Evolutionary conservation across 2,797 vertebrate species (phyloP).

Genomic region (Carcharodon carcharias): DNA sequence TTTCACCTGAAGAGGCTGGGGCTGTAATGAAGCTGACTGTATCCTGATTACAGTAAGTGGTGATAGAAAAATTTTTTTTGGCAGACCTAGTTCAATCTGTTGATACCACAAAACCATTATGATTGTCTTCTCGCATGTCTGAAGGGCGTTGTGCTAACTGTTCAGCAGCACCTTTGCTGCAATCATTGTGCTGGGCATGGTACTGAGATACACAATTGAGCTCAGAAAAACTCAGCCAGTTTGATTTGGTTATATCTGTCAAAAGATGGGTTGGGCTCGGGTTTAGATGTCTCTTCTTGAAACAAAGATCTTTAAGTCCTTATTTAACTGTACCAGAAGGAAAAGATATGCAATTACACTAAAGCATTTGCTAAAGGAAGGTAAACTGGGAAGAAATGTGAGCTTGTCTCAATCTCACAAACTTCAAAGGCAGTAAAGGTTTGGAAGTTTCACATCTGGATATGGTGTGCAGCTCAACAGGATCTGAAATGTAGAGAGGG

Average conservation of each 20-base stretch:
- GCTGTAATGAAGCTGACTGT: conserved; percentile 45
- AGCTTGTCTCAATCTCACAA: background rate
- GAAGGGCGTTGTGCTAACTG: background rate
- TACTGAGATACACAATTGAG: background rate
- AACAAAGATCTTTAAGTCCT: background rate
- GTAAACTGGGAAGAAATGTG: background rate
- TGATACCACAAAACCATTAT: background rate
- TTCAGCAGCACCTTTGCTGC: background rate
- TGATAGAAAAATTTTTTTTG: background rate
- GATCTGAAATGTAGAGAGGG: background rate
- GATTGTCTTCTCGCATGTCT: background rate
- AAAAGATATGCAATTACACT: background rate
- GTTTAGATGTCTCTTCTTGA: background rate
- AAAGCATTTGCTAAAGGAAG: background rate
- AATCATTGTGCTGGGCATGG: background rate
- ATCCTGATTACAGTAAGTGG: background rate
- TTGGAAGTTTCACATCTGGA: background rate
- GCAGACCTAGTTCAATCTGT: background rate
- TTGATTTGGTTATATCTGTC: background rate
- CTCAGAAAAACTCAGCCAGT: background rate
- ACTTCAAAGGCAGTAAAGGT: background rate
- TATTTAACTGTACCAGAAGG: background rate
- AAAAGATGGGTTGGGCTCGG: background rate
- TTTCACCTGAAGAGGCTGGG: background rate
- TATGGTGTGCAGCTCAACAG: background rate